A percentile compares a stretch with the other conserved stretches of the same genome.
Conservation (phyloP, 2,113 vertebrate species). For the Dryoscopus gambensis region DNA sequence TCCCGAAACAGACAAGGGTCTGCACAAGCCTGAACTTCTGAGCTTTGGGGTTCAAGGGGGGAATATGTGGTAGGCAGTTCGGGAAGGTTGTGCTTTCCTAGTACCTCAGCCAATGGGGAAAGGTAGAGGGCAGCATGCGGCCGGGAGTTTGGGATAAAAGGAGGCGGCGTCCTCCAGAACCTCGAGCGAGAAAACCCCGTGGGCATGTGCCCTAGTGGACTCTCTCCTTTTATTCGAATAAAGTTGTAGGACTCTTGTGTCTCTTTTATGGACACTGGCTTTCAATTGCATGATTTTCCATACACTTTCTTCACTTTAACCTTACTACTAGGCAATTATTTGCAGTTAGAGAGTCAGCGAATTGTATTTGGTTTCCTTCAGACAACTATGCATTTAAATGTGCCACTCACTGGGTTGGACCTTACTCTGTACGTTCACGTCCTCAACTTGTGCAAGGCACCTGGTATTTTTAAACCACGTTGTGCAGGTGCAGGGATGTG, state of each 20-base stretch:
- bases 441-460: not conserved
- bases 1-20: not conserved
- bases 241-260: not conserved
- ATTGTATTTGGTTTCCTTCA: not conserved
- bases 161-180: rapidly evolving
- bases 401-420: not conserved
- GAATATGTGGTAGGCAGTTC: rapidly evolving
- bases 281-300: rapidly evolving
- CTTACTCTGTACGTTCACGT: not conserved
- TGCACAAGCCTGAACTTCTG: not conserved
- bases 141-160: rapidly evolving
- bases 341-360: rapidly evolving
- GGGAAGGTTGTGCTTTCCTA: too few species aligned
- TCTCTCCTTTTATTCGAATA: rapidly evolving
- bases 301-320: not conserved
- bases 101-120: rapidly evolving
- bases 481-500: not conserved
- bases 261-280: not conserved
- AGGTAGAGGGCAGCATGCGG: rapidly evolving
- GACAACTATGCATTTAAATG: not conserved
- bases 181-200: rapidly evolving
- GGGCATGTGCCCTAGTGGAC: rapidly evolving
- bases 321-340: not conserved
- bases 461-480: not conserved
- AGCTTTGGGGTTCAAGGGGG: not conserved